phyloP scores from a whole-genome alignment of 1,140 invertebrate species.

The Melipona quadrifasciata region DNA sequence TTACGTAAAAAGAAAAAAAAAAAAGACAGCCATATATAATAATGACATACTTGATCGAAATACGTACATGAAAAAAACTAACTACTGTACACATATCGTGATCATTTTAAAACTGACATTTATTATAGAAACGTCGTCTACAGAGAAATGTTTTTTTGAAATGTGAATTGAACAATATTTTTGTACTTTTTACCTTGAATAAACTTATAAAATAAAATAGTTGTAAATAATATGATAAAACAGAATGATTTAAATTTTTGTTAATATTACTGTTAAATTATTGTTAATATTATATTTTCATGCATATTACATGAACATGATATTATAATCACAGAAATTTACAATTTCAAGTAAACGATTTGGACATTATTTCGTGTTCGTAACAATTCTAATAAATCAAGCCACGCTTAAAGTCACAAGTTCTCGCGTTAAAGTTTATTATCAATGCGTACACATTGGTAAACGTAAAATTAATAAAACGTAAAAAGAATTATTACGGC shows the following conservation, averaged over 20 bases:
- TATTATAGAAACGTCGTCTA: too few species aligned
- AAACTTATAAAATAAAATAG: too few species aligned
- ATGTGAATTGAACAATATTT: neutral
- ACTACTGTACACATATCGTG: neutral
- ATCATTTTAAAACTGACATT: constrained; percentile 2
- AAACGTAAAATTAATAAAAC: neutral
- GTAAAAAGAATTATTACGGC: neutral
- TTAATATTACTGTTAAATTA: too few species aligned
- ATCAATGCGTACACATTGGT: constrained; percentile 19
- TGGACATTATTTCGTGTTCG: neutral
- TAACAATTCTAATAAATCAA: constrained; percentile 30
- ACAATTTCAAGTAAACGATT: neutral
- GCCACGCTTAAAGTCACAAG: constrained; percentile 6
- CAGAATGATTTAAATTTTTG: too few species aligned
- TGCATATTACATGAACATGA: too few species aligned
- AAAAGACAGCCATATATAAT: constrained; percentile 14
- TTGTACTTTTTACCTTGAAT: neutral
- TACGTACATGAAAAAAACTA: neutral
- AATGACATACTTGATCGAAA: constrained; percentile 19
- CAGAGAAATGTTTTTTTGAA: too few species aligned
- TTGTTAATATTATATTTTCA: too few species aligned
- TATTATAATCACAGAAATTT: too few species aligned
- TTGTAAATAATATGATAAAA: too few species aligned
- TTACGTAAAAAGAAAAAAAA: constrained; percentile 62
- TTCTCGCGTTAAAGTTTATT: constrained; percentile 51